Conservation (phyloP, 2,888 invertebrate species). For the Xestia rhomboidea region DNA sequence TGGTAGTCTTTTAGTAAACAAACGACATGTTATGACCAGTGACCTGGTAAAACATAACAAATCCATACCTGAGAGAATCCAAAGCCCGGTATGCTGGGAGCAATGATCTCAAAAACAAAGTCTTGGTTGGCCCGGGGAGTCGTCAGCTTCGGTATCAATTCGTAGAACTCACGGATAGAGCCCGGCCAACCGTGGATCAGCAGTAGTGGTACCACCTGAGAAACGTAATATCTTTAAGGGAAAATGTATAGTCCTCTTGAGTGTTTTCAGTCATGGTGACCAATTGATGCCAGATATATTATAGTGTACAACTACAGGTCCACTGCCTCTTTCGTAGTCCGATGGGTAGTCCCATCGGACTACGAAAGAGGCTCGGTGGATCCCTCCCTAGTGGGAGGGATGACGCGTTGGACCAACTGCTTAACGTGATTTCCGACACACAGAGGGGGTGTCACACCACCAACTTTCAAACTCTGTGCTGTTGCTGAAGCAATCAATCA, state of each 20-base stretch:
- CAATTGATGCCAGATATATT: background rate
- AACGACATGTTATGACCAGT: no score
- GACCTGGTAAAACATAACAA: background rate
- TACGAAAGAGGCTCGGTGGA: no score
- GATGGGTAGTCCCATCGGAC: no score
- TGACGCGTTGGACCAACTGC: no score
- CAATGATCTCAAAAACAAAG: conserved; percentile 93
- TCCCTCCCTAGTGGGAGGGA: no score
- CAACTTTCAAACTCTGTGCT: no score
- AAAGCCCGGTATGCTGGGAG: conserved; percentile 93
- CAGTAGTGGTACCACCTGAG: conserved; percentile 91
- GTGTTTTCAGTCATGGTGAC: background rate
- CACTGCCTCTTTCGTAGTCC: background rate
- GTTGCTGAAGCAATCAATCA: no score
- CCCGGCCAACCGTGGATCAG: conserved; percentile 97
- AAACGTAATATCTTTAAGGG: conserved; percentile 2
- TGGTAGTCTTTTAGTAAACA: no score
- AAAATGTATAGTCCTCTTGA: background rate
- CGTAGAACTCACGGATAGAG: conserved; percentile 95
- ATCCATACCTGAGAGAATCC: conserved; percentile 92
- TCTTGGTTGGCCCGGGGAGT: conserved; percentile 86
- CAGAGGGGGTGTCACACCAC: background rate
- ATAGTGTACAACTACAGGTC: background rate
- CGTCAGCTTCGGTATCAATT: conserved; percentile 92
- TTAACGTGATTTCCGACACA: background rate